Base-by-base conservation (phyloP, 1,140 invertebrate genomes). In the Lepidurus apus region DNA sequence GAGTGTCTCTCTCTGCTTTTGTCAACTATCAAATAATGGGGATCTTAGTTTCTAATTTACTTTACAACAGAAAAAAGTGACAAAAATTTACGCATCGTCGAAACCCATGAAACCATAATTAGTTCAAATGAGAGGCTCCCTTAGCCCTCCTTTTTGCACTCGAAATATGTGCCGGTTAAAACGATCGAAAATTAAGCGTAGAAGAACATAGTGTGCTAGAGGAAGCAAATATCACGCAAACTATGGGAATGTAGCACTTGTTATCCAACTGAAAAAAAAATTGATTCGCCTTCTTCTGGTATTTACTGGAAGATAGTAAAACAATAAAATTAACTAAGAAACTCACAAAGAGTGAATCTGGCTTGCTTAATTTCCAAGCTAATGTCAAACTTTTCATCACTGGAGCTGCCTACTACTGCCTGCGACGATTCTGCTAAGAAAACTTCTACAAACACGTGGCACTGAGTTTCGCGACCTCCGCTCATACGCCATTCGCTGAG, bases 181-280 rank as follows among this genome's bases (percentile, higher is more conserved):
- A 65, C 2, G 53, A 65, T 65, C 8, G 17, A 65, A n/a, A 13
- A 13, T 11, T 65, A 65, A 65, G 53, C 53, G 53, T 65, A 13
- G 53, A n/a, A 65, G 53, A 65, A 17, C 53, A 65, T 65, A 65
- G 53, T 65, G 53, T 21, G 53, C 53, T 65, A 65, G 53, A 65
- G 53, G 53, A 65, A 65, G 53, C 53, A 65, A 65, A 21, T 65
- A 65, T 65, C 53, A 65, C 53, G 53, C 53, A 65, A 65, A 65
- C 53, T 65, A 65, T 65, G 53, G 53, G 53, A 65, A 65, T 65
- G 53, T 65, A 65, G 53, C 53, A 65, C 21, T 65, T n/a, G 53
- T 65, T 65, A n/a, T 65, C 21, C 1, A 65, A 47, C 45, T 21
- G 13, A 65, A 7, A 1, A 9, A 65, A 65, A 65, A 65, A 65